A percentile compares a stretch with the other conserved stretches of the same genome.
phyloP scores from a whole-genome alignment of 2,113 vertebrate genomes.

The Todiramphus saurophagus region DNA sequence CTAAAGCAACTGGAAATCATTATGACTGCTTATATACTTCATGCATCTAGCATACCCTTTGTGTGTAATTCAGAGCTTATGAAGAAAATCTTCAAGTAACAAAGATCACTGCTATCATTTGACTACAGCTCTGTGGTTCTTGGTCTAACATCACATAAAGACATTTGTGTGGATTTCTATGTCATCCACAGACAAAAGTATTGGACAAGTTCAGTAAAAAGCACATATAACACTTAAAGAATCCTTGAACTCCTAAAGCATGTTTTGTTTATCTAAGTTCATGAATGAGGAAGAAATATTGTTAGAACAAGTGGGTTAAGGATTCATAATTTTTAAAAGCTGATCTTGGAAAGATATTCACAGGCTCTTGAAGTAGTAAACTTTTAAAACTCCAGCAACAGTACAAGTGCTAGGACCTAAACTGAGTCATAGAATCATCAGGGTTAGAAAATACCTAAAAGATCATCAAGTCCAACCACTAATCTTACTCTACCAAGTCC shows the following conservation, averaged over 20 bases:
- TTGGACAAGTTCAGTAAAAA: background rate
- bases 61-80: conserved; percentile 40
- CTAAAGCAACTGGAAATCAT: conserved; percentile 31
- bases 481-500: no score
- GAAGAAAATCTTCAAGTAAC: conserved; percentile 43
- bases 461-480: no score
- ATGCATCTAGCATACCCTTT: background rate
- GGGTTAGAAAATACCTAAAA: no score
- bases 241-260: background rate
- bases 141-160: conserved; percentile 20
- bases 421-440: background rate
- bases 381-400: background rate
- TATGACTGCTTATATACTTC: background rate
- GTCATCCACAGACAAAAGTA: background rate
- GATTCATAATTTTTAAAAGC: conserved; percentile 45
- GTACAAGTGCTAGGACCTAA: background rate
- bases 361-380: conserved; percentile 24
- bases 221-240: background rate
- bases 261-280: conserved; percentile 42
- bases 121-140: conserved; percentile 36
- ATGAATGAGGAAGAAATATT: background rate
- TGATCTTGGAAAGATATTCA: conserved; percentile 38
- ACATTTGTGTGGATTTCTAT: background rate
- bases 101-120: conserved; percentile 29
- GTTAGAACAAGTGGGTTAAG: conserved; percentile 33